A percentile compares a stretch with the other conserved stretches of the same genome.
Evolutionary conservation across 2,797 vertebrate genomes (phyloP).

Genomic region (Coluber constrictor): DNA sequence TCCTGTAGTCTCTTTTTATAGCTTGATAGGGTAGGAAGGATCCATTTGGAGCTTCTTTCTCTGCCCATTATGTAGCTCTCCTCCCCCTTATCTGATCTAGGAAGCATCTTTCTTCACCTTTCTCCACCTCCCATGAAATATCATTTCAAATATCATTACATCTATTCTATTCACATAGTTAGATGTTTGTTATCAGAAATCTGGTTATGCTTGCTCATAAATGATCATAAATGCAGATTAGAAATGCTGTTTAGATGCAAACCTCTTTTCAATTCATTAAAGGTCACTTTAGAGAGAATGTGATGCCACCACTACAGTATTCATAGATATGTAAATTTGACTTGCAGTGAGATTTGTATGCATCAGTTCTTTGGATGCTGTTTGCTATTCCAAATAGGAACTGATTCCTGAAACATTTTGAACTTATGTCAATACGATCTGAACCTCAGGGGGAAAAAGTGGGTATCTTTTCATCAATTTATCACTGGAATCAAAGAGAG

Average conservation of each 20-base stretch:
- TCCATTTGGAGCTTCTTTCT: background rate
- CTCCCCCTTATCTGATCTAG: background rate
- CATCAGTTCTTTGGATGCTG: background rate
- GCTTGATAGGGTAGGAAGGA: background rate
- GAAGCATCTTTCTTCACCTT: background rate
- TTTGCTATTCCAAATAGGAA: background rate
- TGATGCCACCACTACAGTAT: background rate
- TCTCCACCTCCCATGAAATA: background rate
- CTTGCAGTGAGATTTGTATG: background rate
- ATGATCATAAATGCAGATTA: background rate
- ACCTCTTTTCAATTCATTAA: background rate
- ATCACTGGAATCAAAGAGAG: background rate
- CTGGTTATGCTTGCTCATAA: background rate
- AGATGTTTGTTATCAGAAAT: background rate
- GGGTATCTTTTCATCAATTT: background rate
- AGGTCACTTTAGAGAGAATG: background rate
- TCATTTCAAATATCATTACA: background rate
- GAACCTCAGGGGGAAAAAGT: background rate
- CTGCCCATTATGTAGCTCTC: background rate
- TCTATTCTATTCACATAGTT: background rate
- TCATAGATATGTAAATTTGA: background rate
- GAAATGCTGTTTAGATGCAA: background rate
- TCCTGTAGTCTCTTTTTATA: background rate
- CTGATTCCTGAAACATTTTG: background rate
- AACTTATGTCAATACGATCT: background rate